A percentile compares a stretch with the other conserved stretches of the same genome.
Conservation (phyloP, 2,113 vertebrate species). For the Callospermophilus lateralis region DNA sequence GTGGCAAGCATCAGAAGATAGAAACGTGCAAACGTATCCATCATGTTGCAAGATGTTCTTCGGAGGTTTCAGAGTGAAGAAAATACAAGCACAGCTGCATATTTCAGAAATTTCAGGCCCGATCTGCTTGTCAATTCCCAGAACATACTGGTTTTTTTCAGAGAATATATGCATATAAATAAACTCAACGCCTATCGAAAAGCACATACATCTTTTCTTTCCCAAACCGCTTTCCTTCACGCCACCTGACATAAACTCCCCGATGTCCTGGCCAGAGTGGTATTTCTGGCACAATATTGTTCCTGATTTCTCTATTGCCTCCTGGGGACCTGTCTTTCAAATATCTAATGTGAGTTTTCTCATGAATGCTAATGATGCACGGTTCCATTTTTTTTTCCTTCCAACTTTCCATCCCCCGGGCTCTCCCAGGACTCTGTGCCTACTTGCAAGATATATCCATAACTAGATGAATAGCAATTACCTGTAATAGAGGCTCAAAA, state of each 20-base stretch:
- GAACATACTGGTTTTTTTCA: not conserved
- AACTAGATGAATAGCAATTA: constrained; percentile 84
- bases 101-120: not conserved
- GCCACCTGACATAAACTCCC: constrained; percentile 59
- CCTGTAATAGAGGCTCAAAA: constrained; percentile 75
- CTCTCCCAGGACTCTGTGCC: constrained; percentile 78
- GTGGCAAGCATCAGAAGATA: not conserved
- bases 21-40: not conserved
- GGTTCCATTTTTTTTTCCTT: constrained; percentile 81
- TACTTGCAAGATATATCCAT: constrained; percentile 82
- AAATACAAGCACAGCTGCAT: not conserved
- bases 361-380: constrained; percentile 88
- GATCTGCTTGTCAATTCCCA: not conserved
- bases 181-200: not conserved
- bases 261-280: constrained; percentile 63
- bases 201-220: constrained; percentile 9
- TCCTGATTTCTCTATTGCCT: constrained; percentile 85
- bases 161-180: not conserved
- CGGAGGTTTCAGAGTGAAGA: not conserved
- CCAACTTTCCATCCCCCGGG: constrained; percentile 84
- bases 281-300: constrained; percentile 80
- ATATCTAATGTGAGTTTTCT: constrained; percentile 85
- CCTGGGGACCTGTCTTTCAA: constrained; percentile 84
- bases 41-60: not conserved
- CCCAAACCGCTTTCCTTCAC: constrained; percentile 51